Percentiles rank a stretch among this genome's conserved stretches.
Evolutionary conservation across 2,113 vertebrate genomes (phyloP).

Genomic region (Triplophysa rosa): DNA sequence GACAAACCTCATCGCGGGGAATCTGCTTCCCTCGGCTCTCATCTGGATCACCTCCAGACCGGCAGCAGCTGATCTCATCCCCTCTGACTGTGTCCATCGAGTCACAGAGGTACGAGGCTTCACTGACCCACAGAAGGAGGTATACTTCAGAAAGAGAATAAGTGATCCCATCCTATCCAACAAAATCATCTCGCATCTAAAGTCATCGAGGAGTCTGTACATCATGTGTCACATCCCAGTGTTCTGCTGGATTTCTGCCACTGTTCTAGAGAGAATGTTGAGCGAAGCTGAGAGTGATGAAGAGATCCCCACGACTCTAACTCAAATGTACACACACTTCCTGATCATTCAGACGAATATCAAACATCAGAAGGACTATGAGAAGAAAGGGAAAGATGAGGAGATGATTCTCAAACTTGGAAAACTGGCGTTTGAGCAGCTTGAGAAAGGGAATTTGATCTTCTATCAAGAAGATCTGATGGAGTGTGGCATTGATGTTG

Average conservation of each 20-base stretch:
- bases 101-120: not conserved
- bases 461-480: constrained; percentile 2
- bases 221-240: constrained; percentile 29
- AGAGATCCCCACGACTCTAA: not conserved
- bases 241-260: constrained; percentile 31
- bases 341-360: not conserved
- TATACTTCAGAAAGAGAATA: not conserved
- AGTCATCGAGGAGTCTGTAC: constrained; percentile 4
- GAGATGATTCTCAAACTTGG: constrained; percentile 19
- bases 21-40: not conserved
- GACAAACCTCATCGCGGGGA: not conserved
- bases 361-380: not conserved
- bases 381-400: not conserved
- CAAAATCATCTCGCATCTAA: constrained; percentile 1
- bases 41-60: not conserved
- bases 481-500: constrained; percentile 1
- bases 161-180: not conserved
- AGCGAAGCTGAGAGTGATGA: not conserved
- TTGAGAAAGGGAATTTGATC: constrained; percentile 6
- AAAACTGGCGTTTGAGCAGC: constrained; percentile 16
- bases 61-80: not conserved
- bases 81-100: not conserved
- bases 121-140: not conserved
- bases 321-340: constrained; percentile 21
- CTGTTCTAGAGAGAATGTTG: constrained; percentile 11